A percentile compares a stretch with the other conserved stretches of the same genome.
These are phyloP conservation scores for Lontra canadensis DNA, from an alignment of 2,113 vertebrate genomes.

Conservation along the genomic window DNA sequence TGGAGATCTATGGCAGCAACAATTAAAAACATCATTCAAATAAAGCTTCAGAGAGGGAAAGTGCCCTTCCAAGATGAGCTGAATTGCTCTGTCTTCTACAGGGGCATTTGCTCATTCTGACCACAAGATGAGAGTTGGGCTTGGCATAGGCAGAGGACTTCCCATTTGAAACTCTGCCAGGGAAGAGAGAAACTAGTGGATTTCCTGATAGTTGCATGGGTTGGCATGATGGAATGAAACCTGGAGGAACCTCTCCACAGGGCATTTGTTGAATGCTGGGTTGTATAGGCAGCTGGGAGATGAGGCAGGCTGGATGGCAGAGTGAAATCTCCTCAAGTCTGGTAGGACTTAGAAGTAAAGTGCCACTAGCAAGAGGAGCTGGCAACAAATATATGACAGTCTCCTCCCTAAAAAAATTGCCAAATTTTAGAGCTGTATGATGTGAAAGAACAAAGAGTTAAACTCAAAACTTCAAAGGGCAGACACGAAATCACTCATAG, in stretches of 20 bases:
- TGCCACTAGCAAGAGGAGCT: not conserved
- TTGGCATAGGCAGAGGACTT: not conserved
- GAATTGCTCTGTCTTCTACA: not conserved
- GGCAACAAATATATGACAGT: not conserved
- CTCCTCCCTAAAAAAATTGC: not conserved
- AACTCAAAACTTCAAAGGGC: not conserved
- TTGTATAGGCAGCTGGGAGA: not conserved
- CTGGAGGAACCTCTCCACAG: not conserved
- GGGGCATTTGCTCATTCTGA: not conserved
- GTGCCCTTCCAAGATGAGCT: not conserved
- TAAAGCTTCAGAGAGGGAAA: not conserved
- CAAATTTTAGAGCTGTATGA: not conserved
- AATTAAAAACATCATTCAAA: not conserved
- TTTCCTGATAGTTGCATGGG: not conserved
- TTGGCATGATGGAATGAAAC: not conserved
- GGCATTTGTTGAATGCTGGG: not conserved
- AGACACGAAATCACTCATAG: not conserved
- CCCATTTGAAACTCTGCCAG: not conserved
- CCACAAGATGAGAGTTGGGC: not conserved
- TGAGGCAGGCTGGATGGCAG: not conserved
- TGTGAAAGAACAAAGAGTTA: not conserved
- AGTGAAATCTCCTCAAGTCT: not conserved
- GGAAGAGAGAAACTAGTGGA: not conserved
- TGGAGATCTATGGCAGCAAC: not conserved
- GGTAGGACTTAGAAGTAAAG: not conserved